Percentiles rank a stretch among this genome's conserved stretches.
Evolutionary conservation across 1,140 invertebrate genomes (phyloP).

Genomic region (Nebria ingens): DNA sequence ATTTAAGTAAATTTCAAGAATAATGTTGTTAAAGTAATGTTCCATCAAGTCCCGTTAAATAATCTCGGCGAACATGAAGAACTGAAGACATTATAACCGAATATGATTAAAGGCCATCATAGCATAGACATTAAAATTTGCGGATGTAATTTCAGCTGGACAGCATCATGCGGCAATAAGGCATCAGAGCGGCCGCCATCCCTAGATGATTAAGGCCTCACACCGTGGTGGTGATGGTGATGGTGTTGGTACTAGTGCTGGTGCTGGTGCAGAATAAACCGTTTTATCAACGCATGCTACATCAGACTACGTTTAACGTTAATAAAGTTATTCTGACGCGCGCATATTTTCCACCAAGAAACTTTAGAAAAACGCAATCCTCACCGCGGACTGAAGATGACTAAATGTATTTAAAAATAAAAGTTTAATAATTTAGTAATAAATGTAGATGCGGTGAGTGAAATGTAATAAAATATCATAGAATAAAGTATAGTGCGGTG

Average conservation of each 20-base stretch:
- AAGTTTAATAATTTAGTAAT: no score
- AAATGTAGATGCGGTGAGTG: no score
- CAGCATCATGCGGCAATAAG: neutral
- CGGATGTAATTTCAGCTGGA: slow-evolving; percentile 1
- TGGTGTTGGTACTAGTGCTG: neutral
- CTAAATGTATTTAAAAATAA: no score
- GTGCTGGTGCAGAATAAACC: neutral
- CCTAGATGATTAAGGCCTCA: slow-evolving; percentile 1
- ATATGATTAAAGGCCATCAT: neutral
- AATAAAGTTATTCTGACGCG: neutral
- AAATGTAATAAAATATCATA: no score
- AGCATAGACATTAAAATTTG: neutral
- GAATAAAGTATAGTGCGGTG: neutral
- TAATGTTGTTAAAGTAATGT: no score
- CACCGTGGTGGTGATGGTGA: neutral
- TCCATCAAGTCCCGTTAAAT: no score
- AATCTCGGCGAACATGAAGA: no score
- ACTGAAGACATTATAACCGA: slow-evolving; percentile 6
- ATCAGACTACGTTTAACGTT: neutral
- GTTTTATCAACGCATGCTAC: neutral
- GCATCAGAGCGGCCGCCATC: neutral
- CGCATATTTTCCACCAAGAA: neutral
- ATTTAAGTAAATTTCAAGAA: no score
- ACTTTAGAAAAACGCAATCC: neutral
- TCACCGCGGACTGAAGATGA: no score